Conservation (phyloP, 2,113 vertebrate genomes). For the Cyprinodon variegatus region DNA sequence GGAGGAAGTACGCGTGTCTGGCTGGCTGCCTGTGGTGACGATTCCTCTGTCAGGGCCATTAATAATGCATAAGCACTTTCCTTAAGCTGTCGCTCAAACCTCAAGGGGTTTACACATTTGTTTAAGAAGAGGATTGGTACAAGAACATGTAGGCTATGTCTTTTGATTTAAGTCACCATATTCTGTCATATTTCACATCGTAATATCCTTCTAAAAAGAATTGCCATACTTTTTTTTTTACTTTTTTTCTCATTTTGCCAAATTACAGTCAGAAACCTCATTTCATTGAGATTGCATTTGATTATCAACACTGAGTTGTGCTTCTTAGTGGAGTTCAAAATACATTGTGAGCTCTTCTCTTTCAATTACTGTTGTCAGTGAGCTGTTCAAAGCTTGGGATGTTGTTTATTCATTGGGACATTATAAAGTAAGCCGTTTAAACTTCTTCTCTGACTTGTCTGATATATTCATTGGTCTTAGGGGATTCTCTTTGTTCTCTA, state of each 20-base stretch:
- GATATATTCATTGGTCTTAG: too few relatives aligned
- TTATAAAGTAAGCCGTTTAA: too few relatives aligned
- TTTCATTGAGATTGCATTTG: not conserved
- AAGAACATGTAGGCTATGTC: constrained; percentile 14
- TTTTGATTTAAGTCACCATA: constrained; percentile 9
- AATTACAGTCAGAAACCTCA: not conserved
- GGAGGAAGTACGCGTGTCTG: constrained; percentile 26
- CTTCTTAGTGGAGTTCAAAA: not conserved
- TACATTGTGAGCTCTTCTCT: not conserved
- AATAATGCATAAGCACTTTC: constrained; percentile 33
- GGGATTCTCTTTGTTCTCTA: too few relatives aligned
- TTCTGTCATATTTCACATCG: constrained; percentile 21
- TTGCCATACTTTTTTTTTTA: not conserved
- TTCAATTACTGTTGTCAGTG: too few relatives aligned
- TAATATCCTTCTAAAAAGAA: not conserved
- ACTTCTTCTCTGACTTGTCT: too few relatives aligned
- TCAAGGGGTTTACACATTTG: not conserved
- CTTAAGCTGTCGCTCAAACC: constrained; percentile 43
- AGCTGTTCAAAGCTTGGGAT: too few relatives aligned
- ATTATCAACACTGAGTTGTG: not conserved
- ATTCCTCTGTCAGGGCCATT: constrained; percentile 40
- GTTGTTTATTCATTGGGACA: too few relatives aligned
- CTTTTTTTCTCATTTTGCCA: not conserved
- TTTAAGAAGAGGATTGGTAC: not conserved
- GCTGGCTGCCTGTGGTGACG: constrained; percentile 26